Base-by-base conservation (phyloP, 2,113 vertebrate genomes). In the Lepus americanus region DNA sequence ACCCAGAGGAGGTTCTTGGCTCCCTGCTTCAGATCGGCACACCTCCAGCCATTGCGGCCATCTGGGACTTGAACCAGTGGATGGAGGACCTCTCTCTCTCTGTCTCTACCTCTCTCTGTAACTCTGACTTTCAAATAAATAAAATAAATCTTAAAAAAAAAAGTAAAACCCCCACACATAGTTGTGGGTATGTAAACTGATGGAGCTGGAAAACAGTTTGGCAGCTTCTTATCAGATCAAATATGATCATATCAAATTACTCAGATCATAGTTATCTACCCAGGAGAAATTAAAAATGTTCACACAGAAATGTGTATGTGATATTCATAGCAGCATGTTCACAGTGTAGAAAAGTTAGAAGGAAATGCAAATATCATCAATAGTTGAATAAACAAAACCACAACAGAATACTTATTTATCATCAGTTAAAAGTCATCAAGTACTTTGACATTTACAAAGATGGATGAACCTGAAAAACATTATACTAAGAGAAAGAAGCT, bases 201-300 rank as follows among this genome's bases (percentile, higher is more conserved):
- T 51, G 59, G 44, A 89, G 12, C 9, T 36, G 29, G 80, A 76
- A 80, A 94, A 72, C 2, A n/a, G 9, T 79, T 92, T 72, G 81
- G 51, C 20, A 92, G 16, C 59, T 29, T 89, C 76, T 87, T 91
- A 79, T n/a, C 72, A 85, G 80, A 39, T 94, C 94, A 49, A 89
- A 85, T 55, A 78, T 19, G 66, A 27, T 92, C n/a, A 82, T 89
- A 80, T 36, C 70, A 77, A 44, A 69, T 92, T 59, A 23, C 59
- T 36, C 22, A 78, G 39, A 9, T 79, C 51, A 89, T 76, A 87
- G 25, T 11, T 85, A 74, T 86, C 44, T 33, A 85, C 39, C 13
- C 36, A 69, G 59, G 29, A 92, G 66, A 89, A 74, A 80, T 79
- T 20, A 76, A 92, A 89, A 51, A 79, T 92, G 64, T 55, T 73